A percentile compares a stretch with the other conserved stretches of the same genome.
These are phyloP conservation scores for Geococcyx californianus DNA, from an alignment of 2,113 vertebrate genomes.

Conservation along the genomic window DNA sequence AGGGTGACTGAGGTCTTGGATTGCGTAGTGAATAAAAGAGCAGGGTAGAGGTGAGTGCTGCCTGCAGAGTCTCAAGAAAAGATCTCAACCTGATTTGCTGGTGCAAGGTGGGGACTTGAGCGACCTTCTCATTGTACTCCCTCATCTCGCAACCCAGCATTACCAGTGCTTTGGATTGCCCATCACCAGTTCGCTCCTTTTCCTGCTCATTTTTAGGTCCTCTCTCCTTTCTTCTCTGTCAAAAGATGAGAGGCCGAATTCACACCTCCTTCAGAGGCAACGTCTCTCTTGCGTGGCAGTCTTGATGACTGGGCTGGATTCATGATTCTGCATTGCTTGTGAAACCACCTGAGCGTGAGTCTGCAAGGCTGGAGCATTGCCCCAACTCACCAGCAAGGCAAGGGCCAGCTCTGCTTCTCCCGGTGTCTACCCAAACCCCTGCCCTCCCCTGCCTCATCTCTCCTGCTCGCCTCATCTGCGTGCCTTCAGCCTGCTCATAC, in stretches of 20 bases:
- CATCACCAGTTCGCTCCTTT: background rate
- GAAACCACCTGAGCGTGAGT: background rate
- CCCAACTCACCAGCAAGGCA: background rate
- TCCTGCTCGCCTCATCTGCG: background rate
- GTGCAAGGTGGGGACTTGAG: background rate
- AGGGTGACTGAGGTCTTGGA: background rate
- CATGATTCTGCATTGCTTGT: background rate
- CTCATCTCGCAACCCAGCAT: too few species aligned
- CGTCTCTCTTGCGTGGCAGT: background rate
- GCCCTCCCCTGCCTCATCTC: background rate
- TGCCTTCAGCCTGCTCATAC: background rate
- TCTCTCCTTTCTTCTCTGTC: background rate
- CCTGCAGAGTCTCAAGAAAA: background rate
- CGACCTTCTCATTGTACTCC: accelerated
- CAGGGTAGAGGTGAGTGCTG: background rate
- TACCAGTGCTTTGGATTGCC: background rate
- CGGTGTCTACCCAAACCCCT: background rate
- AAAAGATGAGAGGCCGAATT: background rate
- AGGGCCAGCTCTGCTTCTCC: background rate
- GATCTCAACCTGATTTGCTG: background rate
- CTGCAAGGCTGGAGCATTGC: background rate
- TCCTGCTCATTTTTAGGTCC: background rate
- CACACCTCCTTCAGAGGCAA: background rate
- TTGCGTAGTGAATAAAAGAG: background rate
- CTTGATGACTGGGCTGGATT: background rate